These are phyloP conservation scores for Acholoe squamosa DNA, from an alignment of 2,888 invertebrate species.

Conservation along the genomic window DNA sequence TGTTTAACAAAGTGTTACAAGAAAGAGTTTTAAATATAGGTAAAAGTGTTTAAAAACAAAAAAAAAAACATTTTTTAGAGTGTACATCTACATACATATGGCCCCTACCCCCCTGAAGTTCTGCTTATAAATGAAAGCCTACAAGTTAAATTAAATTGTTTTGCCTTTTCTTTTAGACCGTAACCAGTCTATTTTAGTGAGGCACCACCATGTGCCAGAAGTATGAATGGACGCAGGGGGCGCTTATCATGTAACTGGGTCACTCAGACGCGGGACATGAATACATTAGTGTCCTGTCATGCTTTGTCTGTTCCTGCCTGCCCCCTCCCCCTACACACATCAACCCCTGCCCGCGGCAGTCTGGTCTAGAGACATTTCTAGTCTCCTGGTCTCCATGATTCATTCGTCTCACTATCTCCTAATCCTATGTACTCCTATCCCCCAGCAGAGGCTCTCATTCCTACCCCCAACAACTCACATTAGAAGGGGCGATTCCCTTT, in stretches of 20 bases:
- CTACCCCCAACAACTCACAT: no score
- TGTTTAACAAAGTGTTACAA: no score
- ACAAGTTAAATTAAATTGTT: background rate
- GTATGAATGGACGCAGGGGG: background rate
- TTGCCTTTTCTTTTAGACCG: background rate
- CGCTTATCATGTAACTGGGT: conserved; percentile 29
- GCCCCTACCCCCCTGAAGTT: no score
- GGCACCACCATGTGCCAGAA: background rate
- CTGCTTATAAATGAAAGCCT: no score
- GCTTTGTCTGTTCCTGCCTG: conserved; percentile 32
- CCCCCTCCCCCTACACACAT: background rate
- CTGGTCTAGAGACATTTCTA: conserved; percentile 29
- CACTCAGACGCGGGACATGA: conserved; percentile 12
- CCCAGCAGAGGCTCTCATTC: no score
- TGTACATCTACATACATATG: no score
- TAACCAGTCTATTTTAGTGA: background rate
- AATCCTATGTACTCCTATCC: no score
- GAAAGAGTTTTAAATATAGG: no score
- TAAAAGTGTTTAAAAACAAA: no score
- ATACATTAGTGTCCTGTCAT: background rate
- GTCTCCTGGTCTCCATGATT: conserved; percentile 11
- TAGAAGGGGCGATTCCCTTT: no score
- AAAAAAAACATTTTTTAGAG: no score
- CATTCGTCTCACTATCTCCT: no score
- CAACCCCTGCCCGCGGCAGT: background rate